Evolutionary conservation across 2,113 vertebrate genomes (phyloP), one percentile per base, ranked within the genome.

Genomic region (Canis aureus): DNA sequence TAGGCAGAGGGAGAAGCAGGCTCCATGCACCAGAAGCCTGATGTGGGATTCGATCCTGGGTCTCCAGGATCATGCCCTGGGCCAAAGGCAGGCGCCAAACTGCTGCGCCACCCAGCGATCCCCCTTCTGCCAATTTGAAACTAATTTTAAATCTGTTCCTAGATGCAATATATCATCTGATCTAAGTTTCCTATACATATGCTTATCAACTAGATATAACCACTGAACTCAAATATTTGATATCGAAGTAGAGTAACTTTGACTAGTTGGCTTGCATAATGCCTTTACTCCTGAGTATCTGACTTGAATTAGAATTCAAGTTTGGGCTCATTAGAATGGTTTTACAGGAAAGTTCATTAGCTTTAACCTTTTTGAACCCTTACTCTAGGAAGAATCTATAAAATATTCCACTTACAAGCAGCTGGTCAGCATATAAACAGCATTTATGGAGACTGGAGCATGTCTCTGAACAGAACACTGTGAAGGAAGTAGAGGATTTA

Each of bases 231-330:
- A 71, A 76, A 93, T 84, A 27, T 59, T 87, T 64, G n/a, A 49
- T 35, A 53, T 71, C 23, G 27, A 86, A 89, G 12, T 89, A 51
- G 2, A 55, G 38, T 55, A 80, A 27, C 27, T 84, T 90, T 88
- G 49, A 73, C 20, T 86, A 23, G 8, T 32, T 89, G 11, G 74
- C 20, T 57, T 86, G 13, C 1, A 74, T 81, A 79, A 86, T 43
- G 49, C 60, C 79, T 95, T 96, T 20, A 94, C 15, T 87, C 29
- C 5, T 23, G n/a, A 94, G n/a, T 66, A 88, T 66, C 25, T 92
- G 53, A 80, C 19, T 83, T 90, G 69, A 96, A 90, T 43, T 89
- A 66, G 59, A 96, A 90, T 96, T 89, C 10, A 82, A 57, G 3
- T 60, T 27, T 79, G 22, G 23, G 20, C 92, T 92, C 89, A 78